Conservation (phyloP, 2,888 invertebrate species). For the Andrena dorsata region DNA sequence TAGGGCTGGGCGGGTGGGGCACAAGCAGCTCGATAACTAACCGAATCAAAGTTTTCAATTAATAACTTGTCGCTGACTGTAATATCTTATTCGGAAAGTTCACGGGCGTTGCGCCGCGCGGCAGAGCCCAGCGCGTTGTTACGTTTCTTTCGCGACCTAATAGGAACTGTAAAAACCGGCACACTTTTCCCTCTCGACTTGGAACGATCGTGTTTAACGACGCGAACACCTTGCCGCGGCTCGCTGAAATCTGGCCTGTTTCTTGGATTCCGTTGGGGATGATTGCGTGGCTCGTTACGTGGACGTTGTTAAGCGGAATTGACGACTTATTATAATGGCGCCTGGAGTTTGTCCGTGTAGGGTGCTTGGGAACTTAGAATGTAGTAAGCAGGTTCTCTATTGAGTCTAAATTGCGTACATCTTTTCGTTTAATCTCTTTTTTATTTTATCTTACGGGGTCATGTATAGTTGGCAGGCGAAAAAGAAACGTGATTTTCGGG, state of each 20-base stretch:
- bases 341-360: not conserved
- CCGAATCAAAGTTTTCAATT: slow-evolving; percentile 71
- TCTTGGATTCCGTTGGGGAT: slow-evolving; percentile 3
- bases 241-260: slow-evolving; percentile 10
- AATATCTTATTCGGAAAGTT: slow-evolving; percentile 56
- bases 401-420: too few relatives aligned
- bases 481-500: too few relatives aligned
- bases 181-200: not conserved
- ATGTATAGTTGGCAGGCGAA: too few relatives aligned
- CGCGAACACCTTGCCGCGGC: slow-evolving; percentile 1
- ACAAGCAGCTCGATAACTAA: slow-evolving; percentile 51
- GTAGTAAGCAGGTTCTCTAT: not conserved
- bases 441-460: too few relatives aligned
- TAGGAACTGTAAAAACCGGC: slow-evolving; percentile 30
- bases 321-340: not conserved
- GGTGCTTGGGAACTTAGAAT: not conserved
- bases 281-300: slow-evolving; percentile 4
- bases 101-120: not conserved
- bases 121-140: not conserved
- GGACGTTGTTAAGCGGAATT: not conserved
- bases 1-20: slow-evolving; percentile 7
- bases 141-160: slow-evolving; percentile 12
- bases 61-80: slow-evolving; percentile 63
- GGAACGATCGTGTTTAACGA: slow-evolving; percentile 11
- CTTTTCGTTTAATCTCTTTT: too few relatives aligned